Percentiles rank a stretch among this genome's conserved stretches.
These are phyloP conservation scores for Melanerpes formicivorus DNA, from an alignment of 2,113 vertebrate species.

Conservation along the genomic window DNA sequence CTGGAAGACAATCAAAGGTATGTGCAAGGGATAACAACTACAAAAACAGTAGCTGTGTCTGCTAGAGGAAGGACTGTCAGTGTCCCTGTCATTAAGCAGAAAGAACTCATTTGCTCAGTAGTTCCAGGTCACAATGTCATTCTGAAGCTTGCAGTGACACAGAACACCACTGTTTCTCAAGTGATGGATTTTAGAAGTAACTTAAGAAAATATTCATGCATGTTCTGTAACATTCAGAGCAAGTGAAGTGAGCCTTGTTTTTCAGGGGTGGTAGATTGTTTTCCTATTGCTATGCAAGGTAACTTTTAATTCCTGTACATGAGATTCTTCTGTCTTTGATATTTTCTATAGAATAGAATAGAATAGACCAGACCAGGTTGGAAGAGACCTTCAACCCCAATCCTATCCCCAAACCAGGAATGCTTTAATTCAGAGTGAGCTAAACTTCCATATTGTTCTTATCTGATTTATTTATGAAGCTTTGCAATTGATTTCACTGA, in stretches of 20 bases:
- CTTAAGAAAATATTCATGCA: not conserved
- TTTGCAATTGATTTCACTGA: no score
- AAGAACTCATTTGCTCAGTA: not conserved
- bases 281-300: not conserved
- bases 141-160: not conserved
- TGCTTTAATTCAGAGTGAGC: not conserved
- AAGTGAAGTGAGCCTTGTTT: not conserved
- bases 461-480: not conserved
- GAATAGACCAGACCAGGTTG: no score
- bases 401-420: not conserved
- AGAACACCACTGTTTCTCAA: not conserved
- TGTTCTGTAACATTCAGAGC: not conserved
- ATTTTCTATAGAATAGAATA: not conserved
- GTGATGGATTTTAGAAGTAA: not conserved
- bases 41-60: not conserved
- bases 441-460: not conserved
- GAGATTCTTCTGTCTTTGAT: not conserved
- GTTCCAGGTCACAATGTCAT: not conserved
- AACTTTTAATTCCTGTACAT: not conserved
- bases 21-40: not conserved
- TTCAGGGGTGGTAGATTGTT: not conserved
- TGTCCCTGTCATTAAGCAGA: not conserved
- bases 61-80: not conserved
- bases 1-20: slow-evolving; percentile 88
- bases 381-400: not conserved